phyloP scores from a whole-genome alignment of 2,113 vertebrate genomes.

The Tachysurus vachellii region DNA sequence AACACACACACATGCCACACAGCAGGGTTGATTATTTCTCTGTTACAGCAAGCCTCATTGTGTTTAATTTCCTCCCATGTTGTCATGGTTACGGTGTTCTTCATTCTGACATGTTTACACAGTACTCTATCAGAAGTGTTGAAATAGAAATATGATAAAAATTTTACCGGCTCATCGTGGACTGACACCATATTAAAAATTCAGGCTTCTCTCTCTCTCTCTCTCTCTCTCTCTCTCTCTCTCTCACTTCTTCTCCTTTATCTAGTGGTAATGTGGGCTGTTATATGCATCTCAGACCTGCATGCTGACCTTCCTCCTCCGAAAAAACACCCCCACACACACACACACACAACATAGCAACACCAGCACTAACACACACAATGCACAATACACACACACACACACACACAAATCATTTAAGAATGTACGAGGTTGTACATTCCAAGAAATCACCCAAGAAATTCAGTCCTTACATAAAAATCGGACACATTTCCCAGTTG shows the following conservation, averaged over 20 bases:
- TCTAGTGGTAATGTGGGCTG: constrained; percentile 24
- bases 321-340: neutral
- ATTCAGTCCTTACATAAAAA: neutral
- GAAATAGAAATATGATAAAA: neutral
- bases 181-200: neutral
- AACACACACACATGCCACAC: no score
- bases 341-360: neutral
- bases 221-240: neutral
- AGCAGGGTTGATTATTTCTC: neutral
- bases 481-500: neutral
- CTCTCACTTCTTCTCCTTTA: neutral
- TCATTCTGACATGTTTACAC: neutral
- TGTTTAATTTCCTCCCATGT: neutral
- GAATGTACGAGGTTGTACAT: neutral
- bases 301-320: constrained; percentile 36
- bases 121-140: constrained; percentile 1
- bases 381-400: neutral
- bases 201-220: neutral
- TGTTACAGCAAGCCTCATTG: neutral
- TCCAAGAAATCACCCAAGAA: neutral
- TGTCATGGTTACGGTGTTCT: neutral
- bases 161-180: neutral
- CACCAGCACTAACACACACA: neutral
- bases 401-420: neutral
- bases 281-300: constrained; percentile 24